A percentile compares a stretch with the other conserved stretches of the same genome.
These are phyloP conservation scores for Bactericera cockerelli DNA, from an alignment of 1,140 invertebrate genomes.

Conservation along the genomic window DNA sequence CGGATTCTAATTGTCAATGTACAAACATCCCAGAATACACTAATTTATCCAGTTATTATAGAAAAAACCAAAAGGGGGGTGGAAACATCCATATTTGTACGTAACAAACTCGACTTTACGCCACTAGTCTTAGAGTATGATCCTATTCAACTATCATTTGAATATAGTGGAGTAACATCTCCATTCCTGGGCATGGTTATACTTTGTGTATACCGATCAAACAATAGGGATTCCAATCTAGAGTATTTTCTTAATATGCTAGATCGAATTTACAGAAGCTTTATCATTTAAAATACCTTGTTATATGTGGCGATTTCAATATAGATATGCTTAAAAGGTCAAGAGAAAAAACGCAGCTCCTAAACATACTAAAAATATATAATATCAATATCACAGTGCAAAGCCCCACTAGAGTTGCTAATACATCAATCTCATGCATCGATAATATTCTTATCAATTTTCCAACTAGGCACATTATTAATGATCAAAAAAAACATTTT, in stretches of 20 bases:
- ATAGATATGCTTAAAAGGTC: neutral
- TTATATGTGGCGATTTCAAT: neutral
- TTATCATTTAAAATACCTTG: neutral
- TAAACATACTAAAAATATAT: neutral
- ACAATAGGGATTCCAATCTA: neutral
- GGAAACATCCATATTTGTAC: neutral
- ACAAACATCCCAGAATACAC: neutral
- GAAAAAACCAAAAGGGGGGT: neutral
- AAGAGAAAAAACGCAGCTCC: neutral
- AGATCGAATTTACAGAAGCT: neutral
- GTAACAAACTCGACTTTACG: neutral
- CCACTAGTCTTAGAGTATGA: neutral
- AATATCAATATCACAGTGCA: neutral
- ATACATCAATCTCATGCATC: neutral
- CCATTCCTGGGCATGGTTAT: neutral
- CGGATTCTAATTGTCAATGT: neutral
- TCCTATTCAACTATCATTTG: neutral
- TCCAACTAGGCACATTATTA: neutral
- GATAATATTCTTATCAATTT: slow-evolving; percentile 5
- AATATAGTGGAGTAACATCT: neutral
- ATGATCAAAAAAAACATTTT: neutral
- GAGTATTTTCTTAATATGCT: neutral
- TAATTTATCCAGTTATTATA: neutral
- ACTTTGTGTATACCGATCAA: neutral
- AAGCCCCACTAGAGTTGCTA: neutral